Conservation (phyloP, 2,113 vertebrate genomes). For the Urocolius indicus region DNA sequence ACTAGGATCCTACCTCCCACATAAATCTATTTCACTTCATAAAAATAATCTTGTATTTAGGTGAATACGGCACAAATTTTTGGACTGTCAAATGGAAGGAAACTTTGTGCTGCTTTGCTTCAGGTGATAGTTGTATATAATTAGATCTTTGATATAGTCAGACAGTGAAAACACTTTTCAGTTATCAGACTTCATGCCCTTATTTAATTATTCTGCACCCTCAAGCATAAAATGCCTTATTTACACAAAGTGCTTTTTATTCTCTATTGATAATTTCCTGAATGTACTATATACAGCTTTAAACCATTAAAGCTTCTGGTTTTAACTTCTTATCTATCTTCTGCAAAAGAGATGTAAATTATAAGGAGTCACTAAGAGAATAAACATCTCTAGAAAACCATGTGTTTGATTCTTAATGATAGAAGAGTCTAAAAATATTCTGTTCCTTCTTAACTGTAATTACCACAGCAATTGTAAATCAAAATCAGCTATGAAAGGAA, state of each 20-base stretch:
- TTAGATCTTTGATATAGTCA: not conserved
- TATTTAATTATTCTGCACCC: slow-evolving; percentile 36
- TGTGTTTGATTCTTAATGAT: not conserved
- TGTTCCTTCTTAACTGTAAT: not conserved
- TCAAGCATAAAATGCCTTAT: slow-evolving; percentile 48
- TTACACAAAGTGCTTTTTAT: not conserved
- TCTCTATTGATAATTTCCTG: not conserved
- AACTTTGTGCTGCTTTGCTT: not conserved
- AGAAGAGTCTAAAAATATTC: not conserved
- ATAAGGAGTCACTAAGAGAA: not conserved
- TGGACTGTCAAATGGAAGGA: not conserved
- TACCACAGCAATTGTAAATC: not conserved
- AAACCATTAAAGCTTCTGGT: not conserved
- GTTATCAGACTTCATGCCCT: not conserved
- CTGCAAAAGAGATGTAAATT: not conserved
- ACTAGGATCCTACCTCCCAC: not conserved
- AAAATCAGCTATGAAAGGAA: not conserved
- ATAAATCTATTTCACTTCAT: not conserved
- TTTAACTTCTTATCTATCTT: not conserved
- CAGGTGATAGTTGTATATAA: not conserved
- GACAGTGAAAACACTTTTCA: slow-evolving; percentile 3
- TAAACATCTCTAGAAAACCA: not conserved
- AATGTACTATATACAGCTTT: not conserved
- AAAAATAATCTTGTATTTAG: not conserved
- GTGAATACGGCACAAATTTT: not conserved